Evolutionary conservation across 2,113 vertebrate genomes (phyloP).

Genomic region (Amblyornis subalaris): DNA sequence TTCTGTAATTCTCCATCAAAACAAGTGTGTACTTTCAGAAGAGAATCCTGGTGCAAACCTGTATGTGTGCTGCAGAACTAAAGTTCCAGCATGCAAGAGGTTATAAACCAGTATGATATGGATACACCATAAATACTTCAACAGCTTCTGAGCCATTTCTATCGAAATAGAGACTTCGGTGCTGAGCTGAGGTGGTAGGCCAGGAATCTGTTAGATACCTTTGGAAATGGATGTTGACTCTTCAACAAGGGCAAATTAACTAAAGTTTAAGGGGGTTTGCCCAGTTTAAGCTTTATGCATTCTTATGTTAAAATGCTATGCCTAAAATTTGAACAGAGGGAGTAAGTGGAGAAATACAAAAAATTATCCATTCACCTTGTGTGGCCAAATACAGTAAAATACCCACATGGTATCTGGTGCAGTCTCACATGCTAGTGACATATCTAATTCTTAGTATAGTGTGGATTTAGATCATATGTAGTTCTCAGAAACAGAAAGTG

Average conservation of each 20-base stretch:
- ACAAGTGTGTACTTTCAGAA: not conserved
- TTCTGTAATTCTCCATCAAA: not conserved
- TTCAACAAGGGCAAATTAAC: not conserved
- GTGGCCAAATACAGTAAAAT: not conserved
- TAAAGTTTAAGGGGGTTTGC: not conserved
- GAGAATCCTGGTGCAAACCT: not conserved
- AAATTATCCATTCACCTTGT: not conserved
- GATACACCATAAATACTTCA: not conserved
- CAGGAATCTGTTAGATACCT: not conserved
- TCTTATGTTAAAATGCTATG: not conserved
- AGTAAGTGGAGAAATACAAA: not conserved
- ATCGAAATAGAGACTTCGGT: not conserved
- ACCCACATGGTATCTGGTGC: not conserved
- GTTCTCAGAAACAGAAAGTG: not conserved
- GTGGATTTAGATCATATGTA: not conserved
- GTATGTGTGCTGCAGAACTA: not conserved
- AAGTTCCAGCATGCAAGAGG: not conserved
- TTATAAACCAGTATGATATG: rapidly evolving
- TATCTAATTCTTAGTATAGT: not conserved
- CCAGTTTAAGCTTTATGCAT: not conserved
- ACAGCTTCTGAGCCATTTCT: not conserved
- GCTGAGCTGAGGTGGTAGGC: not conserved
- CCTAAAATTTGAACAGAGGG: not conserved
- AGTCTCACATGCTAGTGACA: not conserved
- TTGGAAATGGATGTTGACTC: not conserved